Conservation (phyloP, 2,797 vertebrate genomes). For the Simalia tracyae region DNA sequence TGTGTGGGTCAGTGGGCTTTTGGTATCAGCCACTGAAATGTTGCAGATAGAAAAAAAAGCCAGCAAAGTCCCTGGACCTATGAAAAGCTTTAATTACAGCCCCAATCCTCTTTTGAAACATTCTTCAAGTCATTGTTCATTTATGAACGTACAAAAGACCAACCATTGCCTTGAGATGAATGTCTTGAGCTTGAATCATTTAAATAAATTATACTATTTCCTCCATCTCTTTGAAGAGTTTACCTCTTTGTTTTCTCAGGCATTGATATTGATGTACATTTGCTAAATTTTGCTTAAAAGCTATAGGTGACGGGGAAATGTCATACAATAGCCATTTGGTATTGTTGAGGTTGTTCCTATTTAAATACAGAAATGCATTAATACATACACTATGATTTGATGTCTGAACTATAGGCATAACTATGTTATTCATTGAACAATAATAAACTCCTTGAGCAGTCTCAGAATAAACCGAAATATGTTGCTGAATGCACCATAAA, state of each 20-base stretch:
- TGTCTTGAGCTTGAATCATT: neutral
- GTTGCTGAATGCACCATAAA: neutral
- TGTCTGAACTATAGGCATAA: neutral
- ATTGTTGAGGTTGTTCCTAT: neutral
- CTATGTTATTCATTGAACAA: neutral
- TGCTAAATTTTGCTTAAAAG: neutral
- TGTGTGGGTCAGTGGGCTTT: too few species aligned
- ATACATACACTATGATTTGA: neutral
- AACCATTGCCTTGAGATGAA: neutral
- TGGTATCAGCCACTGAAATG: neutral
- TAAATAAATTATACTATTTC: neutral
- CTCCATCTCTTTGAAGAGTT: neutral
- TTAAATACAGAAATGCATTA: neutral
- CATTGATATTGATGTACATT: neutral
- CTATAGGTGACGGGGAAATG: neutral
- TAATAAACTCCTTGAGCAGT: neutral
- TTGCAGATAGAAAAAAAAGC: neutral
- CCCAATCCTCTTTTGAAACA: neutral
- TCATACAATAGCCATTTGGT: neutral
- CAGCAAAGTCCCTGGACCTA: neutral
- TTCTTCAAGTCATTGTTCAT: neutral
- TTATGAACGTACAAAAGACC: neutral
- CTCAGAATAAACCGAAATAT: neutral
- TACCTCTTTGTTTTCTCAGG: neutral
- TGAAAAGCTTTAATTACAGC: neutral